Evolutionary conservation across 2,797 vertebrate species (phyloP).

Genomic region (Hippopotamyrus pictus): DNA sequence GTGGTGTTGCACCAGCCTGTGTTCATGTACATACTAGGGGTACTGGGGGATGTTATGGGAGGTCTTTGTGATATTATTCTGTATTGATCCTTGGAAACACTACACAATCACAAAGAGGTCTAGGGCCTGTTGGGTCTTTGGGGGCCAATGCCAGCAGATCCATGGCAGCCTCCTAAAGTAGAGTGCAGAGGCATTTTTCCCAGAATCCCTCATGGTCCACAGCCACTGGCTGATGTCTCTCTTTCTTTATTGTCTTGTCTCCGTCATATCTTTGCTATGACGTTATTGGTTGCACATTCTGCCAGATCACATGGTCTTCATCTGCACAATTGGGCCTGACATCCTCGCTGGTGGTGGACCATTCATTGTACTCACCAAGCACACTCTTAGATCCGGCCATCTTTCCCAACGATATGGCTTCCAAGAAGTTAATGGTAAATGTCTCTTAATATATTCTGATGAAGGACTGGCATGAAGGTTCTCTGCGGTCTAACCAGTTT

Average conservation of each 20-base stretch:
- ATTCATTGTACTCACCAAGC: not conserved
- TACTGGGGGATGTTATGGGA: not conserved
- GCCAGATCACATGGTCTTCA: not conserved
- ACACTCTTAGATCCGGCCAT: not conserved
- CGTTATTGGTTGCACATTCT: not conserved
- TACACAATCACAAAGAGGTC: not conserved
- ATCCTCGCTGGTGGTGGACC: not conserved
- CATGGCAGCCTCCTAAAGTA: not conserved
- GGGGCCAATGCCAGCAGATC: not conserved
- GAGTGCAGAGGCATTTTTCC: not conserved
- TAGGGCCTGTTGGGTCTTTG: not conserved
- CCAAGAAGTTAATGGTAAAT: not conserved
- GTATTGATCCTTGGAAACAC: not conserved
- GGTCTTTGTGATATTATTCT: not conserved
- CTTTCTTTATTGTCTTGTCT: not conserved
- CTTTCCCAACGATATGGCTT: not conserved
- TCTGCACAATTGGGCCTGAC: not conserved
- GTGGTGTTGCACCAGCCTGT: not conserved
- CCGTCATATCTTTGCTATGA: not conserved
- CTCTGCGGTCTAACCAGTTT: not conserved
- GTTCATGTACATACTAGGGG: not conserved
- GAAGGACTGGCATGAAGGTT: not conserved
- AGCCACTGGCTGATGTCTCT: not conserved
- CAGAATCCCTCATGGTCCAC: not conserved
- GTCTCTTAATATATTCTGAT: not conserved